Evolutionary conservation across 2,113 vertebrate genomes (phyloP).

Genomic region (Ariopsis seemanni): DNA sequence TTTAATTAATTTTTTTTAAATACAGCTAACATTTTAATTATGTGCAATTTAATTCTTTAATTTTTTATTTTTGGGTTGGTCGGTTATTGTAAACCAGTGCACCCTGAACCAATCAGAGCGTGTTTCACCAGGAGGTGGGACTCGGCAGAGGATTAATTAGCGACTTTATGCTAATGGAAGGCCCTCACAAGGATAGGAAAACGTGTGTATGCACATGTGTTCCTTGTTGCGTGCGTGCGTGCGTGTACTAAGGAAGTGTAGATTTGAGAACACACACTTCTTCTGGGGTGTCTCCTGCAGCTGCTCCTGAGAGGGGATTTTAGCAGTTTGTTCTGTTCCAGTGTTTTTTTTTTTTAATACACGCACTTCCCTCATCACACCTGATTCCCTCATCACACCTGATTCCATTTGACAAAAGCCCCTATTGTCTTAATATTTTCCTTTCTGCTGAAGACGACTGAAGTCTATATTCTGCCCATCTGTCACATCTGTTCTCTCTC

Average conservation of each 20-base stretch:
- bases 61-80: too few relatives aligned
- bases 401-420: slow-evolving; percentile 77
- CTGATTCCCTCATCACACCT: slow-evolving; percentile 67
- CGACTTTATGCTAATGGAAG: not conserved
- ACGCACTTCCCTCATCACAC: slow-evolving; percentile 25
- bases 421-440: slow-evolving; percentile 73
- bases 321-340: slow-evolving; percentile 26
- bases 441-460: slow-evolving; percentile 65
- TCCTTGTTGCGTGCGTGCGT: not conserved
- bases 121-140: not conserved
- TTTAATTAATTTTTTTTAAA: not conserved
- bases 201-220: not conserved
- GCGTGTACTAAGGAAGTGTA: not conserved
- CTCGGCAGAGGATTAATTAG: not conserved
- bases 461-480: slow-evolving; percentile 72
- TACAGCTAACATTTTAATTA: not conserved
- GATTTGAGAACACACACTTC: slow-evolving; percentile 6
- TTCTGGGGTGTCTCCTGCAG: slow-evolving; percentile 35
- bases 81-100: too few relatives aligned
- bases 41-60: too few relatives aligned
- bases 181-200: not conserved
- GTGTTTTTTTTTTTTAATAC: not conserved
- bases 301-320: slow-evolving; percentile 43
- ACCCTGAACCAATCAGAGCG: not conserved
- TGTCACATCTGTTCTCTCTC: slow-evolving; percentile 65